Base-by-base conservation (phyloP, 1,140 invertebrate genomes). In the Steinernema khuongi region DNA sequence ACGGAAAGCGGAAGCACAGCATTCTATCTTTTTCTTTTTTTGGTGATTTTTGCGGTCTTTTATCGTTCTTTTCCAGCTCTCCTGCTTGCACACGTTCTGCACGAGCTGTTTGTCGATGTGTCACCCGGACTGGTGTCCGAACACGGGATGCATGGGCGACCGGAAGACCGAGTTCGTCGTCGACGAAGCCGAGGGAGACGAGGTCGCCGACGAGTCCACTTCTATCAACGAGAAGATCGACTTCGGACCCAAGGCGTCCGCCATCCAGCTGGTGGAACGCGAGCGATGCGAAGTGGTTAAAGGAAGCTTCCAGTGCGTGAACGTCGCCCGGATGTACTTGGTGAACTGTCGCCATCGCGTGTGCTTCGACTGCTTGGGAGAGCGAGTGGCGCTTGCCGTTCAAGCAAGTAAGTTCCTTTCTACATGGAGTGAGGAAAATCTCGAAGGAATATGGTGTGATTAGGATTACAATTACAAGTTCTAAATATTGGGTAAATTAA, bases 91-190 rank as follows among this genome's bases (percentile, higher is more conserved):
- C 22, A 17, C 50, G 14, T 60, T 60, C 50, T 60, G 50, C 50
- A 4, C 4, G 11, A 26, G 11, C 11, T 60, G 50, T 22, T 22
- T 60, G 11, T 60, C 50, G 50, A 60, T 60, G 50, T 60, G 50
- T 22, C 50, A 11, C 50, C 50, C 50, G 50, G 11, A 60, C 50
- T 17, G 22, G 11, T 60, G 50, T 26, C 50, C 50, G 14, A 22
- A 14, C 7, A 22, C 4, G 7, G 50, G 50, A 14, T 60, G 50
- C 50, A 60, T 60, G 50, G 22, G 50, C 22, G 50, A 60, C 50
- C 50, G 22, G 50, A 60, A 60, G 50, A 26, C 50, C 50, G 50
- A 60, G 4, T 60, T 60, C 50, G 50, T 60, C 4, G 50, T 60
- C 7, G 50, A 60, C 50, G 50, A 60, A 22, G 50, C 50, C 7